These are phyloP conservation scores for Aphis gossypii DNA, from an alignment of 1,140 invertebrate species.

Conservation along the genomic window DNA sequence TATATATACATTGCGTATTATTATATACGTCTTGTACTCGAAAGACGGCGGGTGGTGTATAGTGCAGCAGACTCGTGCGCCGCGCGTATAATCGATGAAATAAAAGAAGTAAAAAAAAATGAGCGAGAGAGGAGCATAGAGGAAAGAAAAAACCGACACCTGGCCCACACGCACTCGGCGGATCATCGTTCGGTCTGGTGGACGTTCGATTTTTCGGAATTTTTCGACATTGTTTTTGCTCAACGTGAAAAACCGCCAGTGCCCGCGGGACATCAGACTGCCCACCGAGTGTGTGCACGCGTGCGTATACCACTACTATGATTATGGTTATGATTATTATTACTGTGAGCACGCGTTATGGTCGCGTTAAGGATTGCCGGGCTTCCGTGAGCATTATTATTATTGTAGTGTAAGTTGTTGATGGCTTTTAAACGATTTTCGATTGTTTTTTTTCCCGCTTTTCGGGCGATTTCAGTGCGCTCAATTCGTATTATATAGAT, in stretches of 20 bases:
- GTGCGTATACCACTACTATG: not conserved
- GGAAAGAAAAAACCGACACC: conserved; percentile 24
- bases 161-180: conserved; percentile 25
- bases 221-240: conserved; percentile 41
- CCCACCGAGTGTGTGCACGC: conserved; percentile 13
- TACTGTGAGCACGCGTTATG: not conserved
- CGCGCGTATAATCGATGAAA: not conserved
- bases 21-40: not conserved
- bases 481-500: no score
- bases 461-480: not conserved
- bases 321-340: not conserved
- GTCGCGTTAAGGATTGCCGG: not conserved
- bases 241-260: conserved; percentile 22
- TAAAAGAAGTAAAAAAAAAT: not conserved
- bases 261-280: conserved; percentile 33
- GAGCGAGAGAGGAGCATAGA: not conserved
- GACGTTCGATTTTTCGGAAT: conserved; percentile 12
- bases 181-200: not conserved
- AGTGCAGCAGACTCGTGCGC: not conserved
- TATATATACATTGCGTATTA: not conserved
- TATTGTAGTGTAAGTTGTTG: not conserved
- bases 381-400: not conserved
- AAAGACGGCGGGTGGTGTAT: not conserved
- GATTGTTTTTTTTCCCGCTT: not conserved
- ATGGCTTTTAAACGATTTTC: conserved; percentile 15